These are phyloP conservation scores for Chloromyia formosa DNA, from an alignment of 2,888 invertebrate species.

Conservation along the genomic window DNA sequence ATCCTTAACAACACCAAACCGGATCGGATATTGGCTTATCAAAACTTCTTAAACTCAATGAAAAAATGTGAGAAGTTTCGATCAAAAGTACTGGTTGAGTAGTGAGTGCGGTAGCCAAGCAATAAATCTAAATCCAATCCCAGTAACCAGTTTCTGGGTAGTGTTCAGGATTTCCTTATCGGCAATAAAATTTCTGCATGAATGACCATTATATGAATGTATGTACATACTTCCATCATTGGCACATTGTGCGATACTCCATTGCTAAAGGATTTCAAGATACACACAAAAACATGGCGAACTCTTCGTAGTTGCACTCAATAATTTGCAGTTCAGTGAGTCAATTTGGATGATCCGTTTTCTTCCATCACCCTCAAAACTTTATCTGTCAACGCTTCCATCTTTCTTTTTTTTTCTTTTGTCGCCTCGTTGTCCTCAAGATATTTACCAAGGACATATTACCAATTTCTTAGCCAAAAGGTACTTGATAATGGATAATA, in stretches of 20 bases:
- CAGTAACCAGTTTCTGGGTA: background rate
- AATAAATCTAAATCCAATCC: conserved; percentile 27
- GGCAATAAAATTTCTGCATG: conserved; percentile 25
- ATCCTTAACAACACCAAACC: too few relatives aligned
- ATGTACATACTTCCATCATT: background rate
- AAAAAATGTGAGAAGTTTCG: too few relatives aligned
- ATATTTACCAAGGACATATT: conserved; percentile 17
- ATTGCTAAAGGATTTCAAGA: background rate
- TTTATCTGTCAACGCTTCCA: too few relatives aligned
- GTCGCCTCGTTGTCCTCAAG: background rate
- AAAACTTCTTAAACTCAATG: too few relatives aligned
- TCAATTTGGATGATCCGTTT: conserved; percentile 25
- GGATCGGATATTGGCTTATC: too few relatives aligned
- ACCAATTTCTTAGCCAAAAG: conserved; percentile 8
- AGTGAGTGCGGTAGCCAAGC: background rate
- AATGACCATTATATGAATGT: too few relatives aligned
- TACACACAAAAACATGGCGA: background rate
- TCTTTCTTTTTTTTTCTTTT: background rate
- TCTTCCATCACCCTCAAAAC: background rate
- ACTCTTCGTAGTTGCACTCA: conserved; percentile 21
- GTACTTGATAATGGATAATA: background rate
- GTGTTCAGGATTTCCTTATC: conserved; percentile 10
- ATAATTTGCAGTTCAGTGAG: conserved; percentile 36
- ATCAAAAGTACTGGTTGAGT: background rate
- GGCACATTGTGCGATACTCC: too few relatives aligned